Base-by-base conservation (phyloP, 2,113 vertebrate species). In the Hypanus sabinus region DNA sequence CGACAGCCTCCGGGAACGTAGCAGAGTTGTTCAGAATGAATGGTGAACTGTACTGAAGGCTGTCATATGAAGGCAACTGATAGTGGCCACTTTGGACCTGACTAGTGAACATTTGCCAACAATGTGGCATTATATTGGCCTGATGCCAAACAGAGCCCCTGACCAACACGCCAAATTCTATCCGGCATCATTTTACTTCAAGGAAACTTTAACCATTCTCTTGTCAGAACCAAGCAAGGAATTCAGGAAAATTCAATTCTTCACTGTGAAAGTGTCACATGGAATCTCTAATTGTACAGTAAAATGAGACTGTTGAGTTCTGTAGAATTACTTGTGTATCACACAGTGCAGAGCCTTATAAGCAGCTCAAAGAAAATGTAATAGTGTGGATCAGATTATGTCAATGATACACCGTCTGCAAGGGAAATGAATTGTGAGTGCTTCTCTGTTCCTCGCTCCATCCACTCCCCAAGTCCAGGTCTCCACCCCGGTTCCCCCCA, bases 211-310 rank as follows among this genome's bases (percentile, higher is more conserved):
- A 60, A 60, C 55, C 2, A 6, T 71, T 70, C 65, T 20, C 8
- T 24, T 68, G n/a, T 33, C 30, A 18, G 7, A 90, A 90, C 0
- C 33, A 14, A 11, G 16, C 33, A 38, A 90, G 27, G 60, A 46
- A 71, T 71, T 71, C 20, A 20, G 90, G 65, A 38, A 92, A 18
- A 24, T 92, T 36, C 5, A 70, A 46, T 92, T 71, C 33, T 38
- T 11, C 33, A 24, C 65, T 20, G 20, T 92, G 68, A 30, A 22
- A 33, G 11, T 92, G 70, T 46, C 16, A 92, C 36, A 71, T 92
- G 68, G 65, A 71, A 92, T 92, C 68, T 92, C 36, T 38, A 92
- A 92, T 92, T 92, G n/a, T 70, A 92, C 33, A n/a, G 36, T 71
- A 92, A 92, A 92, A 92, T 92, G 90, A 10, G 20, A 46, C 80